A percentile compares a stretch with the other conserved stretches of the same genome.
These are phyloP conservation scores for Lasiommata megera DNA, from an alignment of 2,888 invertebrate genomes.

Conservation along the genomic window DNA sequence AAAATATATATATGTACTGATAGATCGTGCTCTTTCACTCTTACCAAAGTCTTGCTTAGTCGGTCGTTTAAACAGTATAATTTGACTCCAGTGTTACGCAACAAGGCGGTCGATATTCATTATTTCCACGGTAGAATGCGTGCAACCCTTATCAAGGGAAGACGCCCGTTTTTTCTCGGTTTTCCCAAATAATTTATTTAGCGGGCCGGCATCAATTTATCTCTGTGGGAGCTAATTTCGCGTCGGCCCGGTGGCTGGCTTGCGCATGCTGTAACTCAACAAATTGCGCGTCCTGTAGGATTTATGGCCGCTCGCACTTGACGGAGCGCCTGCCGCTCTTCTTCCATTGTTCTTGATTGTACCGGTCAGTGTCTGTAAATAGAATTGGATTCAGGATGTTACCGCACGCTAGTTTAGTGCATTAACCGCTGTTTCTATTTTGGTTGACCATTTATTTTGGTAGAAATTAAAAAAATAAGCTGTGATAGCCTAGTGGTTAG, in stretches of 20 bases:
- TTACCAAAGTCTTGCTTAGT: too few species aligned
- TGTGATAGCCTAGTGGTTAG: too few species aligned
- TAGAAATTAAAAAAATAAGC: too few species aligned
- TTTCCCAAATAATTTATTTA: conserved; percentile 82
- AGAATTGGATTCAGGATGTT: conserved; percentile 30
- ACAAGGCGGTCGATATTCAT: conserved; percentile 68
- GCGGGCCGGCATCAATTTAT: conserved; percentile 79
- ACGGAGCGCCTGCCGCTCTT: conserved; percentile 69
- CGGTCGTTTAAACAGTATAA: conserved; percentile 2
- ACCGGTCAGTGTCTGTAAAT: conserved; percentile 53
- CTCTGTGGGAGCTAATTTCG: conserved; percentile 80
- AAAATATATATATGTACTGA: too few species aligned
- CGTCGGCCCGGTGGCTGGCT: conserved; percentile 77
- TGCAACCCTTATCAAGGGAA: conserved; percentile 80
- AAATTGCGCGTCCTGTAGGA: conserved; percentile 78
- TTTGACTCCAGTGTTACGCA: conserved; percentile 31
- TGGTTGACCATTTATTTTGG: background rate
- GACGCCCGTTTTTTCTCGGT: conserved; percentile 80
- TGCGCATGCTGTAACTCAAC: conserved; percentile 81
- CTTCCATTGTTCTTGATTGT: conserved; percentile 72
- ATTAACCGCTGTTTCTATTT: conserved; percentile 21
- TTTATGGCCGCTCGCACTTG: conserved; percentile 76
- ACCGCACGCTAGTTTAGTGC: conserved; percentile 16
- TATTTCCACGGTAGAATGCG: conserved; percentile 62
- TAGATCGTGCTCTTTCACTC: background rate